phyloP scores from a whole-genome alignment of 2,888 invertebrate species.

The Lamproptera curius region DNA sequence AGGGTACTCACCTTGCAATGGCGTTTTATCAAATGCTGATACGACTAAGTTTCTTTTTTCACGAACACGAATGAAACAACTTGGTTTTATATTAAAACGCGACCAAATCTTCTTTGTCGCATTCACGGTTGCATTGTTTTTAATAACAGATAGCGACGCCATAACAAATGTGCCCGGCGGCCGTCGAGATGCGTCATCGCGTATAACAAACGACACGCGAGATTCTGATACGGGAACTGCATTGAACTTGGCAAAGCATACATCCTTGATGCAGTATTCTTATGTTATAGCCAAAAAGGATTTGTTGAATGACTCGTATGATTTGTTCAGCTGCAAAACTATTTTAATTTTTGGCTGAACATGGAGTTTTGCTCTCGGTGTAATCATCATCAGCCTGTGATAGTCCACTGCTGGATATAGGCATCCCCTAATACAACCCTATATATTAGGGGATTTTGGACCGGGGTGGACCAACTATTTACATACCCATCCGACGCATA shows the following conservation, averaged over 20 bases:
- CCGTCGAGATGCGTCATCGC: slow-evolving; percentile 23
- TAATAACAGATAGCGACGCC: slow-evolving; percentile 30
- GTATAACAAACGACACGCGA: slow-evolving; percentile 1
- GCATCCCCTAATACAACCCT: too few relatives aligned
- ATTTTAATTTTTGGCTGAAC: too few relatives aligned
- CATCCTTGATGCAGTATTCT: background rate
- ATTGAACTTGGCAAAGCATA: background rate
- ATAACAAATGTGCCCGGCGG: slow-evolving; percentile 34
- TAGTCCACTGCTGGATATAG: too few relatives aligned
- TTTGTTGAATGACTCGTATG: too few relatives aligned
- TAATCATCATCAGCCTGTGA: too few relatives aligned
- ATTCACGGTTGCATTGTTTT: slow-evolving; percentile 34
- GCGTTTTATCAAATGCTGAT: background rate
- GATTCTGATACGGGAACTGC: background rate
- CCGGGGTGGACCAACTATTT: too few relatives aligned
- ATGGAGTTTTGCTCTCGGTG: too few relatives aligned
- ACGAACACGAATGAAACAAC: background rate
- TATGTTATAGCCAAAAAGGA: too few relatives aligned
- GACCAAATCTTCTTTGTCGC: background rate
- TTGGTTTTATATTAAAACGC: background rate
- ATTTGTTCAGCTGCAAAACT: too few relatives aligned
- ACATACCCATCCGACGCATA: too few relatives aligned
- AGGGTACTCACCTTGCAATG: background rate
- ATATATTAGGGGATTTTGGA: too few relatives aligned
- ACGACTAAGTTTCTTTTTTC: background rate